phyloP scores from a whole-genome alignment of 2,113 vertebrate species.

The Epinephelus moara region DNA sequence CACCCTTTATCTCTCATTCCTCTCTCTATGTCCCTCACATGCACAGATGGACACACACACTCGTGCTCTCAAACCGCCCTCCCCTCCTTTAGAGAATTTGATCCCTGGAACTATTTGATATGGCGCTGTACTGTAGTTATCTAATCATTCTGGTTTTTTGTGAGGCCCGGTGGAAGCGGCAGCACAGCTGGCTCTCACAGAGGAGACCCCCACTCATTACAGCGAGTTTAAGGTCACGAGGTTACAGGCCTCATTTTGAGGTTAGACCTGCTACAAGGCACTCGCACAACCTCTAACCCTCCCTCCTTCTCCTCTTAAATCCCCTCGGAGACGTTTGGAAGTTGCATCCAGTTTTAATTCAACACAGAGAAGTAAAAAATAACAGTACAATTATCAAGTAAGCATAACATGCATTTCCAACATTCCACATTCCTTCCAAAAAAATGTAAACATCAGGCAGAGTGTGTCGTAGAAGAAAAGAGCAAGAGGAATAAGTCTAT shows the following conservation, averaged over 20 bases:
- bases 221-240: slow-evolving; percentile 22
- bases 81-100: slow-evolving; percentile 73
- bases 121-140: slow-evolving; percentile 74
- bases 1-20: slow-evolving; percentile 76
- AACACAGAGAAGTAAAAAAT: slow-evolving; percentile 45
- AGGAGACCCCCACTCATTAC: slow-evolving; percentile 56
- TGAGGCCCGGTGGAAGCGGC: slow-evolving; percentile 27
- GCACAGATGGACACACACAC: slow-evolving; percentile 69
- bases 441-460: slow-evolving; percentile 76
- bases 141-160: slow-evolving; percentile 58
- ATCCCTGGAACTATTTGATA: slow-evolving; percentile 80
- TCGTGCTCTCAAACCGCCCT: slow-evolving; percentile 38
- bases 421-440: slow-evolving; percentile 47
- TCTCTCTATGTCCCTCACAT: slow-evolving; percentile 63
- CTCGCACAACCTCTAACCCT: slow-evolving; percentile 16
- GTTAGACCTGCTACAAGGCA: slow-evolving; percentile 34
- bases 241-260: slow-evolving; percentile 54
- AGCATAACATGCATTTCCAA: slow-evolving; percentile 61
- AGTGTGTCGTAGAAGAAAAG: slow-evolving; percentile 31
- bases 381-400: slow-evolving; percentile 60
- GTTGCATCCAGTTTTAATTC: slow-evolving; percentile 72
- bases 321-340: slow-evolving; percentile 4
- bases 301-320: background rate
- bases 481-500: slow-evolving; percentile 37
- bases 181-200: slow-evolving; percentile 65